phyloP scores from a whole-genome alignment of 2,888 invertebrate species.

The Cetonia aurata region DNA sequence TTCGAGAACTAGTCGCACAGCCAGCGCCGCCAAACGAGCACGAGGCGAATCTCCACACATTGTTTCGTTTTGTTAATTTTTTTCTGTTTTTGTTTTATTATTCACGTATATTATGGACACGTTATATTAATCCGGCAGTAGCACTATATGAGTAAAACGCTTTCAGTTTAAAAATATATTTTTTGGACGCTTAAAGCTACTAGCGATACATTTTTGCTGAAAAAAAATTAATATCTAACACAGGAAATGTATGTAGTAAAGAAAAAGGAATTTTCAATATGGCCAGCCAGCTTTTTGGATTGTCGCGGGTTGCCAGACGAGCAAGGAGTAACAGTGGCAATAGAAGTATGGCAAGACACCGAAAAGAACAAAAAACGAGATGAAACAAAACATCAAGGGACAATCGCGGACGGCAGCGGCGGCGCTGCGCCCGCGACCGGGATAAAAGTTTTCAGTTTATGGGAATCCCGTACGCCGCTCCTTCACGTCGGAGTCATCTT shows the following conservation, averaged over 20 bases:
- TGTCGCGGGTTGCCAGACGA: constrained; percentile 3
- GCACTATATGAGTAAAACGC: no score
- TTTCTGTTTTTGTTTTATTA: no score
- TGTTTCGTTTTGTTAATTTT: no score
- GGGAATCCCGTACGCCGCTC: constrained; percentile 53
- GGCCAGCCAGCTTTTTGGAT: constrained; percentile 23
- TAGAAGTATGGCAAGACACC: constrained; percentile 15
- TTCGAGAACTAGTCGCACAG: no score
- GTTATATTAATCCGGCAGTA: no score
- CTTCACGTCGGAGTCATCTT: constrained; percentile 50
- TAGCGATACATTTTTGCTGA: no score
- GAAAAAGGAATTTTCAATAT: constrained; percentile 24
- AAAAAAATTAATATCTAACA: no score
- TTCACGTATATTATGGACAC: no score
- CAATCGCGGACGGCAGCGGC: constrained; percentile 41
- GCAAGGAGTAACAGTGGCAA: constrained; percentile 17
- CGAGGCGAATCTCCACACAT: no score
- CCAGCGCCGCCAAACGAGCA: no score
- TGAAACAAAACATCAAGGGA: constrained; percentile 21
- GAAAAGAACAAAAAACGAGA: constrained; percentile 8
- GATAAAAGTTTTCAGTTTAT: constrained; percentile 53
- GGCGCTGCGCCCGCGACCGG: constrained; percentile 42
- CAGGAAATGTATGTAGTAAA: background rate
- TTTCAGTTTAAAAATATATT: no score
- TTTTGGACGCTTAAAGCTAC: no score